Evolutionary conservation across 2,797 vertebrate species (phyloP).

Genomic region (Gadopsis bispinosus): DNA sequence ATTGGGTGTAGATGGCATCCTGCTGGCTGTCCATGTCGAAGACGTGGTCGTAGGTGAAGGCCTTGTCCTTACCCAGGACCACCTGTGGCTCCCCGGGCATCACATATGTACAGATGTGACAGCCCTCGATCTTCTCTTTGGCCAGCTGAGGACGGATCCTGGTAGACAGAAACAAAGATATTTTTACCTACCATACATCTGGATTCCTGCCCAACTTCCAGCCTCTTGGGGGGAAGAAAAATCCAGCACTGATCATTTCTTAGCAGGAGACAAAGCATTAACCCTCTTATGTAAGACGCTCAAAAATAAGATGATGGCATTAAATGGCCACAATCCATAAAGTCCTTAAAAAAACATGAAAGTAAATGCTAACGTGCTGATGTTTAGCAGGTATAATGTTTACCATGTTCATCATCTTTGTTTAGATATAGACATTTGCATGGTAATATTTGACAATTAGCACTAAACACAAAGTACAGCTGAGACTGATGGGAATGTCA

Average conservation of each 20-base stretch:
- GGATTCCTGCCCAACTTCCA: not conserved
- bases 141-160: constrained; percentile 97
- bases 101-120: constrained; percentile 96
- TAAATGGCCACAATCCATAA: not conserved
- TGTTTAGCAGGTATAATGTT: not conserved
- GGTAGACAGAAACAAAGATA: constrained; percentile 11
- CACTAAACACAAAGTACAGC: not conserved
- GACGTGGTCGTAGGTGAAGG: constrained; percentile 96
- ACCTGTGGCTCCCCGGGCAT: constrained; percentile 96
- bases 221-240: not conserved
- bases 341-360: not conserved
- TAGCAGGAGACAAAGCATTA: not conserved
- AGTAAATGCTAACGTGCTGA: not conserved
- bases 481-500: not conserved
- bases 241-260: not conserved
- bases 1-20: constrained; percentile 90
- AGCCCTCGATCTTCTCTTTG: constrained; percentile 97
- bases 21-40: constrained; percentile 94
- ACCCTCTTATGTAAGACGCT: not conserved
- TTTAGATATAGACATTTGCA: not conserved
- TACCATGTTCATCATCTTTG: too few relatives aligned
- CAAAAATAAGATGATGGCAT: not conserved
- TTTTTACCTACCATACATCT: accelerated
- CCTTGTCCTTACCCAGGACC: constrained; percentile 96
- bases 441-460: not conserved